Evolutionary conservation across 2,888 invertebrate genomes (phyloP), one percentile per base, ranked within the genome.

Genomic region (Syrista parreyssii): DNA sequence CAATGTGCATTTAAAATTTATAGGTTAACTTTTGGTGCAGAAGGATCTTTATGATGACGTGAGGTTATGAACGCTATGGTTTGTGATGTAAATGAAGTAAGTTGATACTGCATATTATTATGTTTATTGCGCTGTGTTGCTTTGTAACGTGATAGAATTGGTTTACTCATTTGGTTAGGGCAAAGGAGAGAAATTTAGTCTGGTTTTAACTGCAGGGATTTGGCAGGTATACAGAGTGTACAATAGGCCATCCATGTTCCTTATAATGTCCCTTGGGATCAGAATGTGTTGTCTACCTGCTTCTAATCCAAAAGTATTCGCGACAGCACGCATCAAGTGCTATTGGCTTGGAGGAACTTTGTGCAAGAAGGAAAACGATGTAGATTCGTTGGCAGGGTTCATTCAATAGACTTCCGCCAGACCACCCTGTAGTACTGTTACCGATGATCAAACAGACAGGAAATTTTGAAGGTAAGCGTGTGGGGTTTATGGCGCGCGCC

Each of bases 171-270:
- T 55, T 23, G 2, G 55, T 23, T 23, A 55, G 55, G 55, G 23
- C 12, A 12, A 23, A 34, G 15, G 30, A 34, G 30, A 23, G n/a
- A 76, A 73, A 76, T 55, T 55, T 23, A 23, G 23, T 55, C 23
- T 55, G 55, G 55, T 55, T 55, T 55, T 55, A 23, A 55, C 23
- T 55, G 23, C 55, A 55, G 55, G 55, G 55, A 55, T 55, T 74
- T 34, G 32, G 55, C 55, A 75, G 75, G 77, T 75, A 69, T 35
- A 74, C 74, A 34, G 12, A 69, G 33, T 11, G 69, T 83, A 82
- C 84, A 85, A 86, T 83, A 80, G 84, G 80, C 81, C 83, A 84
- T 85, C 77, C 86, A 86, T 86, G 86, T 84, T 86, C 77, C 82
- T 83, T 81, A 79, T 85, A 82, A 82, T 83, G 79, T 84, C 84